phyloP scores from a whole-genome alignment of 2,797 vertebrate genomes.

The Taenioides sp. region DNA sequence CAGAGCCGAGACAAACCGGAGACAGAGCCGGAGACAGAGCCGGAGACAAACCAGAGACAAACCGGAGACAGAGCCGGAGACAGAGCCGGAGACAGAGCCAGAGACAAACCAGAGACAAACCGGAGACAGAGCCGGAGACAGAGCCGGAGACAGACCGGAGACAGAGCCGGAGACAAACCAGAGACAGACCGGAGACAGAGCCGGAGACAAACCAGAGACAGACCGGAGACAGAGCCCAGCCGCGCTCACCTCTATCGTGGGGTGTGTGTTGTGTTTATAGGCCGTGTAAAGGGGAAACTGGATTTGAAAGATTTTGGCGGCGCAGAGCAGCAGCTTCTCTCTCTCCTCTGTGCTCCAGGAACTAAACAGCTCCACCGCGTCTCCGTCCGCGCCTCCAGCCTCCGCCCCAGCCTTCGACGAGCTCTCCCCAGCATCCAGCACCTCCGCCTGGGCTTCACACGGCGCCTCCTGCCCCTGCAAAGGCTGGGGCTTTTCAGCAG shows the following conservation, averaged over 20 bases:
- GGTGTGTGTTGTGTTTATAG: slow-evolving; percentile 99
- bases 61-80: no score
- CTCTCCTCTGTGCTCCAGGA: slow-evolving; percentile 95
- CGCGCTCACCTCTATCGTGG: slow-evolving; percentile 91
- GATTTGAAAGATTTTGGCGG: slow-evolving; percentile 99
- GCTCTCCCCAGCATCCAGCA: slow-evolving; percentile 68
- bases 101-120: no score
- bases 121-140: no score
- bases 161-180: no score
- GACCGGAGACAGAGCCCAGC: no score
- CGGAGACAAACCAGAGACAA: no score
- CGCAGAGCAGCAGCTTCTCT: slow-evolving; percentile 95
- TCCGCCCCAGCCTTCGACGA: slow-evolving; percentile 33
- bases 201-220: no score
- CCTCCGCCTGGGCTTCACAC: slow-evolving; percentile 77
- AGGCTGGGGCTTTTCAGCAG: neutral
- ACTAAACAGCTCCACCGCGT: slow-evolving; percentile 80
- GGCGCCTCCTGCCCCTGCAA: slow-evolving; percentile 64
- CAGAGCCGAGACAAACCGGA: no score
- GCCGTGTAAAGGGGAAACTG: slow-evolving; percentile 98
- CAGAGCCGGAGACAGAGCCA: no score
- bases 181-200: no score
- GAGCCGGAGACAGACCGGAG: no score
- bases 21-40: no score
- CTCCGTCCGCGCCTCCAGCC: slow-evolving; percentile 52